These are phyloP conservation scores for Rhabdomys dilectus DNA, from an alignment of 2,113 vertebrate genomes.

Conservation along the genomic window DNA sequence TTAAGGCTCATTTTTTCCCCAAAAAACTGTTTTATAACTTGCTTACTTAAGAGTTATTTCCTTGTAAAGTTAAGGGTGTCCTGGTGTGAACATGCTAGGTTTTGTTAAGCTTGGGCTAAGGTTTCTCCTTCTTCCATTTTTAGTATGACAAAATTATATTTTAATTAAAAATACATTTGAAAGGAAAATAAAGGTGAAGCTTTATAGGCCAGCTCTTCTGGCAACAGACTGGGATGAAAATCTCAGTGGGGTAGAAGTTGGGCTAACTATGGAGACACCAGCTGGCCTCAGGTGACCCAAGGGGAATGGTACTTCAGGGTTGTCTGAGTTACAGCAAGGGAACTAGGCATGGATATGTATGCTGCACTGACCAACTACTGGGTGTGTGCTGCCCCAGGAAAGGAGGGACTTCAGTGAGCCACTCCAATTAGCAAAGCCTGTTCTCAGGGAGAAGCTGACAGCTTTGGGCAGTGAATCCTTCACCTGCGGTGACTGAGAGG, in stretches of 20 bases:
- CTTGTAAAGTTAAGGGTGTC: slow-evolving; percentile 14
- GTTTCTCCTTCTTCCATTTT: not conserved
- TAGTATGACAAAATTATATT: not conserved
- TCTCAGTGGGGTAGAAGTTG: not conserved
- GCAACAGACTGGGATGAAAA: not conserved
- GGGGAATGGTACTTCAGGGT: not conserved
- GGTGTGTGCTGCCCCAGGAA: not conserved
- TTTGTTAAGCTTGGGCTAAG: not conserved
- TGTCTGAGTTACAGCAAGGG: not conserved
- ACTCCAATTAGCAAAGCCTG: not conserved
- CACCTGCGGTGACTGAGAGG: not conserved
- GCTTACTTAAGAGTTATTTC: slow-evolving; percentile 39
- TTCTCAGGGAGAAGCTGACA: not conserved
- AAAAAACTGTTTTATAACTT: slow-evolving; percentile 14
- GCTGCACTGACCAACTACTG: no score
- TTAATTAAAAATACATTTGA: not conserved
- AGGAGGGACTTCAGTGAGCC: not conserved
- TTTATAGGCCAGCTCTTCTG: not conserved
- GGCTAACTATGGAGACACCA: not conserved
- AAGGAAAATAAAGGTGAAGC: not conserved
- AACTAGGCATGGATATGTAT: not conserved
- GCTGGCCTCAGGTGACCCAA: not conserved
- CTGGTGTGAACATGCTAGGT: not conserved
- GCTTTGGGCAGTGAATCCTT: not conserved
- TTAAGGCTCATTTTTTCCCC: not conserved